phyloP scores from a whole-genome alignment of 2,113 vertebrate genomes.

The Perognathus longimembris region DNA sequence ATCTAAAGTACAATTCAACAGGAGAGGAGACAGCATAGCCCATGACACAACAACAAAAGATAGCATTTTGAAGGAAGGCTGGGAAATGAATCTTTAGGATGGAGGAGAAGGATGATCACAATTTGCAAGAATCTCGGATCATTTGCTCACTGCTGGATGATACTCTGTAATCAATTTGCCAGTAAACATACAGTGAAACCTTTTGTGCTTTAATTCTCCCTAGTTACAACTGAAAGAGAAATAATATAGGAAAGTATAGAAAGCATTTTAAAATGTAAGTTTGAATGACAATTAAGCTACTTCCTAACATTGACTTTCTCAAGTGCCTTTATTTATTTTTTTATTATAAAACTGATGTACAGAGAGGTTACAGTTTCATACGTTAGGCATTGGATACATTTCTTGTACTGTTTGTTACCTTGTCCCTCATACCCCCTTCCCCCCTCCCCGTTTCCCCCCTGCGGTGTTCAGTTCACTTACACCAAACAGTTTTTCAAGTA shows the following conservation, averaged over 20 bases:
- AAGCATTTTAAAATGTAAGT: neutral
- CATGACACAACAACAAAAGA: neutral
- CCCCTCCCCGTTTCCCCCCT: too few relatives aligned
- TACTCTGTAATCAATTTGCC: neutral
- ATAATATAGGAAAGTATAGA: neutral
- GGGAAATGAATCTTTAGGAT: neutral
- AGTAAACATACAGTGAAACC: neutral
- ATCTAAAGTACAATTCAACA: neutral
- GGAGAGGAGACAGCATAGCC: neutral
- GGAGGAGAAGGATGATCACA: neutral
- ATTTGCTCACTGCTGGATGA: neutral
- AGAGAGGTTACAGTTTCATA: too few relatives aligned
- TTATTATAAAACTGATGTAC: too few relatives aligned
- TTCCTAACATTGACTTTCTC: neutral
- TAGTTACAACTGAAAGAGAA: neutral
- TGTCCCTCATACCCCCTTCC: too few relatives aligned
- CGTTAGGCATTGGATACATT: too few relatives aligned
- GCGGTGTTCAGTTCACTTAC: too few relatives aligned
- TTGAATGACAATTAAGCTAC: neutral
- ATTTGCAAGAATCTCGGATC: neutral
- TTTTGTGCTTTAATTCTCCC: neutral
- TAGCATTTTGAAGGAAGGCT: neutral
- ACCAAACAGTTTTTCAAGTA: too few relatives aligned
- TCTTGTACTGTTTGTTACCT: too few relatives aligned
- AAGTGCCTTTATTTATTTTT: too few relatives aligned